Evolutionary conservation across 2,113 vertebrate species (phyloP).

Genomic region (Anolis carolinensis): DNA sequence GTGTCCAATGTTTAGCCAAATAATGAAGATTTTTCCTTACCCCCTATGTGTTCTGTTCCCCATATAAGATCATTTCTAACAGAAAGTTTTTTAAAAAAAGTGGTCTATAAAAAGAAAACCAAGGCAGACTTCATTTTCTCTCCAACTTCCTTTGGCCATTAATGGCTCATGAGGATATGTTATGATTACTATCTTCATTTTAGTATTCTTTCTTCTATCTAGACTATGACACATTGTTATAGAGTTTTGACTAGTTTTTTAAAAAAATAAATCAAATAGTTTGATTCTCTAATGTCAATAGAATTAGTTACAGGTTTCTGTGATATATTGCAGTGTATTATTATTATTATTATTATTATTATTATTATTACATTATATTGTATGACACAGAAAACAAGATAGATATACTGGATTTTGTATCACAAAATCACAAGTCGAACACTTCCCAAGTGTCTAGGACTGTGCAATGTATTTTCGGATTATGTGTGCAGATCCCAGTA

Average conservation of each 20-base stretch:
- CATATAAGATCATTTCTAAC: not conserved
- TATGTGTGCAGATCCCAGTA: too few species aligned
- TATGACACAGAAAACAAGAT: too few species aligned
- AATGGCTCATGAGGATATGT: constrained; percentile 11
- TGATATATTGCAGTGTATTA: not conserved
- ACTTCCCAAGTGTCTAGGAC: too few species aligned
- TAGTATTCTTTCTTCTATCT: constrained; percentile 17
- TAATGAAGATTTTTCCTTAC: not conserved
- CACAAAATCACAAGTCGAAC: too few species aligned
- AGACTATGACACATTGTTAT: rapidly evolving
- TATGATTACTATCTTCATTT: not conserved
- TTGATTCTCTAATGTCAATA: constrained; percentile 21
- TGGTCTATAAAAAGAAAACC: not conserved
- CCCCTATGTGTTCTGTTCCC: not conserved
- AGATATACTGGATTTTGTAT: too few species aligned
- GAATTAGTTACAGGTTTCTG: constrained; percentile 12
- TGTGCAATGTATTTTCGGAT: too few species aligned
- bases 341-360: not conserved
- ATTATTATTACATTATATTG: not conserved
- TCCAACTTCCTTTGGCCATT: not conserved
- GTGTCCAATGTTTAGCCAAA: too few species aligned
- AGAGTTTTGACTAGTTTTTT: not conserved
- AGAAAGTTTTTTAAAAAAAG: not conserved
- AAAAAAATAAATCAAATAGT: constrained; percentile 1
- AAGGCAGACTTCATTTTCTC: not conserved